Percentiles rank a stretch among this genome's conserved stretches.
phyloP scores from a whole-genome alignment of 2,113 vertebrate species.

The Caranx ignobilis region DNA sequence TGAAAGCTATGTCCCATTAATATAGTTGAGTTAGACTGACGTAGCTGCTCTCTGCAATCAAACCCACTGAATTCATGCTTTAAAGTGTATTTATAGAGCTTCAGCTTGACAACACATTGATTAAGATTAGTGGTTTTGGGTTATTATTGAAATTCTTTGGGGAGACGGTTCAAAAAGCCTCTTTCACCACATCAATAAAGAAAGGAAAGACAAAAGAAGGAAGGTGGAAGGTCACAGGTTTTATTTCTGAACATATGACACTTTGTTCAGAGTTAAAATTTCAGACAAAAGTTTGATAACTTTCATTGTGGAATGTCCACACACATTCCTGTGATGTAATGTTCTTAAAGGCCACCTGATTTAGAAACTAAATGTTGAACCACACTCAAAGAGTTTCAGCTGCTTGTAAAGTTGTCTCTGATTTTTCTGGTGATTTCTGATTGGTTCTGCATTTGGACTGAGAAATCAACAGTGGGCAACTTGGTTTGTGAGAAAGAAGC shows the following conservation, averaged over 20 bases:
- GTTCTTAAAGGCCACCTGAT: too few relatives aligned
- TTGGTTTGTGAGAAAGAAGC: too few relatives aligned
- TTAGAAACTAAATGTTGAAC: too few relatives aligned
- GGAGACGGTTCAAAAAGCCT: not conserved
- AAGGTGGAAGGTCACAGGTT: not conserved
- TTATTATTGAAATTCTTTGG: not conserved
- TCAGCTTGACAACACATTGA: not conserved
- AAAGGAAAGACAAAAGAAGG: not conserved
- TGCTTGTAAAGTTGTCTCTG: not conserved
- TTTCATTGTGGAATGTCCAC: not conserved
- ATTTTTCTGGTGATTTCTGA: not conserved
- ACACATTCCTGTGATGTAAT: not conserved
- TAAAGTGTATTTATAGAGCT: conserved; percentile 13
- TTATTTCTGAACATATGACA: not conserved
- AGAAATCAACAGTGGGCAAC: too few relatives aligned
- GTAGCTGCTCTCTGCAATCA: conserved; percentile 29
- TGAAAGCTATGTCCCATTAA: conserved; percentile 60
- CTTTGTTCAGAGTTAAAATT: not conserved
- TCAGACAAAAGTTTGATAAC: not conserved
- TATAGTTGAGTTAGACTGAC: conserved; percentile 38
- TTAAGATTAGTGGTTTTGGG: not conserved
- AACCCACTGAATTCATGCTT: conserved; percentile 11
- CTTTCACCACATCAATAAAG: not conserved
- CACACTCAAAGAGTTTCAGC: too few relatives aligned
- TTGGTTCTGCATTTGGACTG: too few relatives aligned